Percentiles rank a stretch among this genome's conserved stretches.
Evolutionary conservation across 1,140 invertebrate genomes (phyloP).

Genomic region (Bicyclus anynana): DNA sequence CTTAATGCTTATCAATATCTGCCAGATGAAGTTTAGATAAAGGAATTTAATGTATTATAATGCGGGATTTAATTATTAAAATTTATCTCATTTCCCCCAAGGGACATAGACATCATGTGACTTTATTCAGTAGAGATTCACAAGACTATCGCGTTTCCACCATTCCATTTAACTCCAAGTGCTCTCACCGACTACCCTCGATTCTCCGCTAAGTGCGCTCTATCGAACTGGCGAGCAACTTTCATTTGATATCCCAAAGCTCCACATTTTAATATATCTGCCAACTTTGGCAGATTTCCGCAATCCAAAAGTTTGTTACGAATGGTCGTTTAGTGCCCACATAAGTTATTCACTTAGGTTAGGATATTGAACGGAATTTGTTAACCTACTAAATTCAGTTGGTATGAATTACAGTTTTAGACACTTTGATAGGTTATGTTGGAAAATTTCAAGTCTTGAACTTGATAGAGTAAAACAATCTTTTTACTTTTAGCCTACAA

Average conservation of each 20-base stretch:
- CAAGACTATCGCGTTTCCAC: constrained; percentile 57
- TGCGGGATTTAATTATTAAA: neutral
- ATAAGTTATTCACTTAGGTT: constrained; percentile 16
- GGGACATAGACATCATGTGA: constrained; percentile 5
- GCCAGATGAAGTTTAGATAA: too few relatives aligned
- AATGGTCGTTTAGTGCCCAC: constrained; percentile 18
- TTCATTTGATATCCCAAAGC: constrained; percentile 33
- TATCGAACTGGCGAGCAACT: constrained; percentile 36
- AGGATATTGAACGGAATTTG: neutral
- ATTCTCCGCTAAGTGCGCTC: constrained; percentile 48
- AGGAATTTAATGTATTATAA: too few relatives aligned
- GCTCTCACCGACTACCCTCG: constrained; percentile 50
- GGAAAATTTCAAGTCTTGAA: too few relatives aligned
- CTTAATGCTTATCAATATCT: too few relatives aligned
- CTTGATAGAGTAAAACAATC: too few relatives aligned
- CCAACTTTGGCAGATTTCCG: constrained; percentile 29
- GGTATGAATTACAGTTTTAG: too few relatives aligned
- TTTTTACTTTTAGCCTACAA: too few relatives aligned
- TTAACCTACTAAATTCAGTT: constrained; percentile 4
- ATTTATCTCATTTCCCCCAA: neutral
- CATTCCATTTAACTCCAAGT: constrained; percentile 50
- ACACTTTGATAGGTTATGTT: too few relatives aligned
- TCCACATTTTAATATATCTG: constrained; percentile 34
- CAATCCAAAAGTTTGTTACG: constrained; percentile 24
- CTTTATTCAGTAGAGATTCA: constrained; percentile 30